A percentile compares a stretch with the other conserved stretches of the same genome.
Evolutionary conservation across 2,113 vertebrate genomes (phyloP).

Genomic region (Pimephales promelas): DNA sequence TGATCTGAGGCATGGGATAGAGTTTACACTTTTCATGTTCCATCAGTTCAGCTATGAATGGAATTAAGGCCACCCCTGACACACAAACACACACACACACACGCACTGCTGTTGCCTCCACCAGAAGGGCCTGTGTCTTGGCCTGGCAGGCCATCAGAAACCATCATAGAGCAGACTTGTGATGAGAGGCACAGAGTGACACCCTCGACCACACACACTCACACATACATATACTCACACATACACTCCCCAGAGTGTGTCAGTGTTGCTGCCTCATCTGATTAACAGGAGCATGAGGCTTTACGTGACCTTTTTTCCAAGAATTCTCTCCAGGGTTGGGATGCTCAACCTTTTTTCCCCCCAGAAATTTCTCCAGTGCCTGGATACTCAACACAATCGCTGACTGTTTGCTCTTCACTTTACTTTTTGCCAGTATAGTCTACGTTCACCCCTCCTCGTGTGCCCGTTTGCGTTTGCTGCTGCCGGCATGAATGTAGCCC

Average conservation of each 20-base stretch:
- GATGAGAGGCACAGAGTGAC: conserved; percentile 57
- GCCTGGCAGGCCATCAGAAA: conserved; percentile 55
- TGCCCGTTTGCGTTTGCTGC: conserved; percentile 48
- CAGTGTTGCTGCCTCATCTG: conserved; percentile 46
- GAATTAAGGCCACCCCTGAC: conserved; percentile 45
- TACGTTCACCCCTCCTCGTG: conserved; percentile 8
- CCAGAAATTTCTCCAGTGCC: conserved; percentile 9
- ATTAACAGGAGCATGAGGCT: conserved; percentile 54
- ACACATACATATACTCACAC: conserved; percentile 39
- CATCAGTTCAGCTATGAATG: conserved; percentile 35
- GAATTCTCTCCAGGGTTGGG: conserved; percentile 26
- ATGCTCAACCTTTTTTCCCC: background rate
- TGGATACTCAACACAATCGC: conserved; percentile 41
- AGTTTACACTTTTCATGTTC: conserved; percentile 43
- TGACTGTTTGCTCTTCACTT: conserved; percentile 9
- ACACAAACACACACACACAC: conserved; percentile 35
- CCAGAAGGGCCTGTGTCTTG: conserved; percentile 41
- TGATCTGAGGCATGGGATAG: conserved; percentile 36
- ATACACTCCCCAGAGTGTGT: conserved; percentile 44
- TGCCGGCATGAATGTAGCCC: conserved; percentile 45
- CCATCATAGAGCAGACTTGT: conserved; percentile 55
- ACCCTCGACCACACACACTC: conserved; percentile 45
- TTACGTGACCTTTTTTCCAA: conserved; percentile 46
- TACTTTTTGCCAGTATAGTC: background rate
- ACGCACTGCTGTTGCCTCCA: conserved; percentile 30